phyloP scores from a whole-genome alignment of 2,888 invertebrate species.

The Cataglyphis livida region DNA sequence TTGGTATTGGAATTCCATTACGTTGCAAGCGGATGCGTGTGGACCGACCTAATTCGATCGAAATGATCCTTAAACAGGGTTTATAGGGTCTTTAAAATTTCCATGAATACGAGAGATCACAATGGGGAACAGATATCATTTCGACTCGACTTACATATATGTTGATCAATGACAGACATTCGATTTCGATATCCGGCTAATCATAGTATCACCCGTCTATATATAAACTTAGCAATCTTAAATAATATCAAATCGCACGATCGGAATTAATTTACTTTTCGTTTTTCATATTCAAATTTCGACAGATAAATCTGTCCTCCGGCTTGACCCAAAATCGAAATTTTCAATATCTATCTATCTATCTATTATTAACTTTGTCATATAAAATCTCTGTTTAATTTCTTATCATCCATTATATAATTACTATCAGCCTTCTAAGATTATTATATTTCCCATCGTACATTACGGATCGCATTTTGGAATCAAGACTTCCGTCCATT shows the following conservation, averaged over 20 bases:
- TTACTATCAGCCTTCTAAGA: background rate
- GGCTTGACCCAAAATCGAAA: constrained; percentile 13
- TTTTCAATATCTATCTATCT: background rate
- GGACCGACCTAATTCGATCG: constrained; percentile 68
- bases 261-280: background rate
- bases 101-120: constrained; percentile 59
- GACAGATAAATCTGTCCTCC: background rate
- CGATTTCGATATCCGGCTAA: constrained; percentile 25
- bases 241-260: background rate
- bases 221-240: background rate
- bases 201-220: background rate
- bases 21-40: constrained; percentile 30
- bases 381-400: constrained; percentile 1
- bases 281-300: background rate
- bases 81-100: constrained; percentile 68
- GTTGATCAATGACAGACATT: background rate
- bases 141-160: constrained; percentile 9
- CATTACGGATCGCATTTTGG: background rate
- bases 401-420: constrained; percentile 1
- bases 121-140: constrained; percentile 27
- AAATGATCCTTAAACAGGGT: constrained; percentile 71
- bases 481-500: background rate
- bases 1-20: constrained; percentile 71
- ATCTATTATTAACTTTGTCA: constrained; percentile 8
- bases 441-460: background rate